phyloP scores from a whole-genome alignment of 2,888 invertebrate genomes.

The Lissonota sp. region DNA sequence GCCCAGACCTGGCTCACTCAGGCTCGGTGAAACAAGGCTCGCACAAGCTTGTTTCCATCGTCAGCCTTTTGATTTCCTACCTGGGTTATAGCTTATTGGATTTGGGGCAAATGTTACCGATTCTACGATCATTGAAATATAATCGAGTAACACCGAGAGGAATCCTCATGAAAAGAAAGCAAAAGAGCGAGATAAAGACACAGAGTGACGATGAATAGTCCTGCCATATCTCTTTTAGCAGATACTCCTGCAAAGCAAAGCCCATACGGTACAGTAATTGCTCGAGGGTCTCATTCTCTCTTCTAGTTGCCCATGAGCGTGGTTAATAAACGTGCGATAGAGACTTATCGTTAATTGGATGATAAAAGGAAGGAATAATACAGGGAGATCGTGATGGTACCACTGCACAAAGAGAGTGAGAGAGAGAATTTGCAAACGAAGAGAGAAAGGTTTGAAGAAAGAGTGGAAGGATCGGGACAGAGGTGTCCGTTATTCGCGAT shows the following conservation, averaged over 20 bases:
- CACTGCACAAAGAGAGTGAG: conserved; percentile 45
- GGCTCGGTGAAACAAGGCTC: too few relatives aligned
- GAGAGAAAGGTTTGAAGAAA: conserved; percentile 24
- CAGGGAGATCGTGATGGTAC: conserved; percentile 15
- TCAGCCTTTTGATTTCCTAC: too few relatives aligned
- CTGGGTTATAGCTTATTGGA: too few relatives aligned
- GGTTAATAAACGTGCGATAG: conserved; percentile 73
- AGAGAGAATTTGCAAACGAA: conserved; percentile 40
- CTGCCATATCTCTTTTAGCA: conserved; percentile 13
- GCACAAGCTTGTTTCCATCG: too few relatives aligned
- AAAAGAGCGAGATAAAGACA: not conserved
- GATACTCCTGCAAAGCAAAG: conserved; percentile 35
- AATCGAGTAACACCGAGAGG: too few relatives aligned
- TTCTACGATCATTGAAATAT: too few relatives aligned
- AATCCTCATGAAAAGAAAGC: not conserved
- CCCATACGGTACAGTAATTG: conserved; percentile 57
- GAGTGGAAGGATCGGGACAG: conserved; percentile 42
- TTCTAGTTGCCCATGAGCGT: conserved; percentile 1
- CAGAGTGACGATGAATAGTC: conserved; percentile 42
- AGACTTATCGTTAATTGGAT: conserved; percentile 76
- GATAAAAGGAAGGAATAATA: conserved; percentile 71
- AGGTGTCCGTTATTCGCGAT: conserved; percentile 76
- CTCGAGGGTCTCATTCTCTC: conserved; percentile 28
- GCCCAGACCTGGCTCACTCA: too few relatives aligned
- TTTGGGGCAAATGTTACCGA: too few relatives aligned